phyloP scores from a whole-genome alignment of 1,140 invertebrate species.

The Myzus persicae region DNA sequence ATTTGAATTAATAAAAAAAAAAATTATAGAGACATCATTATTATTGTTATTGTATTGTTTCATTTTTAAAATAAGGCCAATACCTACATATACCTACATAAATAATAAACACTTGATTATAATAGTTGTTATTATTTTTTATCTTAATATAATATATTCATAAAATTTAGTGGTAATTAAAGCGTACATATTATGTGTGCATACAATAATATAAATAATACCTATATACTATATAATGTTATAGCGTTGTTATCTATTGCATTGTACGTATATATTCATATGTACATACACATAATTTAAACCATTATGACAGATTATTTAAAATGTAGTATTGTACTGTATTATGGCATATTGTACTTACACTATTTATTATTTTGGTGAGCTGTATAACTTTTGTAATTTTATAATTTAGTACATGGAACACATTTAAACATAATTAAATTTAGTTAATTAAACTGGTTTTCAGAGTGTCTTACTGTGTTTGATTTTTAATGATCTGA shows the following conservation, averaged over 20 bases:
- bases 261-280: no score
- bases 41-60: background rate
- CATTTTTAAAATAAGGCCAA: background rate
- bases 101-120: background rate
- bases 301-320: background rate
- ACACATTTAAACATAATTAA: background rate
- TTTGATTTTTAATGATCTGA: no score
- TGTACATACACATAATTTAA: background rate
- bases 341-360: no score
- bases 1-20: background rate
- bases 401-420: no score
- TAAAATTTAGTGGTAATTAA: conserved; percentile 14
- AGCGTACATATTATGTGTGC: background rate
- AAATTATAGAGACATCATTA: background rate
- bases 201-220: no score
- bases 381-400: background rate
- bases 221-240: no score
- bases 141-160: conserved; percentile 9
- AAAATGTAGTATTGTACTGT: background rate
- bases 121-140: background rate
- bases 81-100: background rate
- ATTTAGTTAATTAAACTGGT: no score
- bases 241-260: no score
- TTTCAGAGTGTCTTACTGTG: no score
- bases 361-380: background rate